phyloP scores from a whole-genome alignment of 2,888 invertebrate genomes.

The Tinea trinotella region DNA sequence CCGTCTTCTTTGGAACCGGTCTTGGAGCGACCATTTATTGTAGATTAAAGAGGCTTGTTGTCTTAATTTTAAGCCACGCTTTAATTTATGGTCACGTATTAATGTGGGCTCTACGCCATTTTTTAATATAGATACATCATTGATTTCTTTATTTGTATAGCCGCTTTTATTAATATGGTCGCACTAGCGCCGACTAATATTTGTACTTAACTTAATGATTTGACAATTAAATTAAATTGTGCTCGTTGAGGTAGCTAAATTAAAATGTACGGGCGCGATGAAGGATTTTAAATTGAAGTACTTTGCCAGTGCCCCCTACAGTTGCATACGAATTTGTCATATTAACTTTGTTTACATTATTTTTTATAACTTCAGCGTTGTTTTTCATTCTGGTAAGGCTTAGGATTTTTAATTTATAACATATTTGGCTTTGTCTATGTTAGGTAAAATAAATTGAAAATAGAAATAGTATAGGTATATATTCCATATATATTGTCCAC shows the following conservation, averaged over 20 bases:
- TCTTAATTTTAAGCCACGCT: conserved; percentile 72
- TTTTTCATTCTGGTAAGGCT: too few species aligned
- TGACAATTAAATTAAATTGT: conserved; percentile 71
- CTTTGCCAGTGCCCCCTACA: conserved; percentile 32
- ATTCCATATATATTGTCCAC: conserved; percentile 2
- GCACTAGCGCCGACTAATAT: conserved; percentile 64
- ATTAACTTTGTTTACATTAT: conserved; percentile 16
- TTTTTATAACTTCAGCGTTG: neutral
- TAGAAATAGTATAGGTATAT: too few species aligned
- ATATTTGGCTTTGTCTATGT: too few species aligned
- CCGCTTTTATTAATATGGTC: conserved; percentile 50
- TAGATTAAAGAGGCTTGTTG: conserved; percentile 74
- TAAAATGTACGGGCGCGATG: conserved; percentile 56
- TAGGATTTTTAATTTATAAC: too few species aligned
- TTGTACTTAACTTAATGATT: conserved; percentile 70
- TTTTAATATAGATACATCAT: conserved; percentile 55
- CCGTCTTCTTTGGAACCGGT: conserved; percentile 62
- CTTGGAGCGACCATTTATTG: conserved; percentile 68
- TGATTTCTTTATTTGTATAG: conserved; percentile 62
- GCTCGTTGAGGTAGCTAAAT: conserved; percentile 66
- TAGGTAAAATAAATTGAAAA: too few species aligned
- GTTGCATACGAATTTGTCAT: conserved; percentile 37
- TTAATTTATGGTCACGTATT: conserved; percentile 68
- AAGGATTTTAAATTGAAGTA: conserved; percentile 52
- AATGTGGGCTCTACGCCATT: conserved; percentile 60